A percentile compares a stretch with the other conserved stretches of the same genome.
phyloP scores from a whole-genome alignment of 2,888 invertebrate genomes.

The Eupithecia inturbata region DNA sequence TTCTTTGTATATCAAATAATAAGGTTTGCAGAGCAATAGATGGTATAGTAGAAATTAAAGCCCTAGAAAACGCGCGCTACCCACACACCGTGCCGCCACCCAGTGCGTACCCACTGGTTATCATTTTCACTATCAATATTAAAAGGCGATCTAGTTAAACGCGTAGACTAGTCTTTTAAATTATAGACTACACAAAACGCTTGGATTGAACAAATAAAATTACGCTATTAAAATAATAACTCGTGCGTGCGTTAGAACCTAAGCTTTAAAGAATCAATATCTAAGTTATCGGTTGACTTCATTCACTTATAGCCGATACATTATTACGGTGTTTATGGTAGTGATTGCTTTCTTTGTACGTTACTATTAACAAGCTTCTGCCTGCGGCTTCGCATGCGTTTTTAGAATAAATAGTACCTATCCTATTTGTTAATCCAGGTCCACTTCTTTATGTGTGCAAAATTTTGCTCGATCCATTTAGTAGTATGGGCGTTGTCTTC shows the following conservation, averaged over 20 bases:
- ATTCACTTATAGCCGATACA: conserved; percentile 13
- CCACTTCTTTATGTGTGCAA: too few species aligned
- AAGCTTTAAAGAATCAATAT: conserved; percentile 46
- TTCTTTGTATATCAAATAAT: too few species aligned
- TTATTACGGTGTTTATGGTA: neutral
- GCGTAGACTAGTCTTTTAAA: conserved; percentile 41
- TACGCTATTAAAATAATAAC: conserved; percentile 52
- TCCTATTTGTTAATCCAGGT: too few species aligned
- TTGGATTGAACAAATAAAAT: conserved; percentile 53
- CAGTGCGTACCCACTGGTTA: conserved; percentile 27
- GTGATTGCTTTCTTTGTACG: neutral
- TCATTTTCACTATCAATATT: conserved; percentile 21
- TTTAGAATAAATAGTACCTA: too few species aligned
- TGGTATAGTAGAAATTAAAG: too few species aligned
- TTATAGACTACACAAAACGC: conserved; percentile 48
- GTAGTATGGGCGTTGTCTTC: too few species aligned
- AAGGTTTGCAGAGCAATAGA: neutral
- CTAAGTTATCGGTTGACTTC: conserved; percentile 23
- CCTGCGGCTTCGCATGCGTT: too few species aligned
- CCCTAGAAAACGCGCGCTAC: neutral
- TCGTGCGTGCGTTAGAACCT: conserved; percentile 37
- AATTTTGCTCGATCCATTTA: too few species aligned
- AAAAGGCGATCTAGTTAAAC: conserved; percentile 27
- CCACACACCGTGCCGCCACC: conserved; percentile 13
- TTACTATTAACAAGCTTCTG: neutral